phyloP scores from a whole-genome alignment of 2,113 vertebrate genomes.

The Paramormyrops kingsleyae region DNA sequence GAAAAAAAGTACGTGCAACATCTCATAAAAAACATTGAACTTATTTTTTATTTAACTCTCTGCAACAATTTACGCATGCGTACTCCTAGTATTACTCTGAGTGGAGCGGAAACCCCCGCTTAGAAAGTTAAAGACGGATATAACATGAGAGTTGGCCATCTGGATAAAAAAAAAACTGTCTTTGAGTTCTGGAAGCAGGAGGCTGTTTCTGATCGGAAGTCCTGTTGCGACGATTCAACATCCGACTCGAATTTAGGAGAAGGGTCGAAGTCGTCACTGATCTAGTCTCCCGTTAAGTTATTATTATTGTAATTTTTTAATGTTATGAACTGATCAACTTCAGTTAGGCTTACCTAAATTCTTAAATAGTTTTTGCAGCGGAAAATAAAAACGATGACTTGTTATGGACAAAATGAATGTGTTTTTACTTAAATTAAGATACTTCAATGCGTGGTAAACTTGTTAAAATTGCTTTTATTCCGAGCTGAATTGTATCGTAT shows the following conservation, averaged over 20 bases:
- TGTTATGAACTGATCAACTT: background rate
- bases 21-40: background rate
- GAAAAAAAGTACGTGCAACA: background rate
- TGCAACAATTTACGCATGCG: background rate
- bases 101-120: background rate
- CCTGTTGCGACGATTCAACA: background rate
- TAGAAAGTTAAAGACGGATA: background rate
- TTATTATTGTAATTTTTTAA: background rate
- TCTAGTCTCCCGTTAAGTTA: background rate
- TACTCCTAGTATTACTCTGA: no score
- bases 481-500: background rate
- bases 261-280: background rate
- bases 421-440: no score
- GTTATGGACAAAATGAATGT: background rate
- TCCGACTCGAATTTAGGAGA: background rate
- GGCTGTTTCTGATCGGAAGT: background rate
- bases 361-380: background rate
- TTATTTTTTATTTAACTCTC: background rate
- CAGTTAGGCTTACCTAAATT: background rate
- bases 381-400: background rate
- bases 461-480: background rate
- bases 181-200: background rate
- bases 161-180: background rate
- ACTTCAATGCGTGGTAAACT: no score
- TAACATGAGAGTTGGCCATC: background rate